Percentiles rank a stretch among this genome's conserved stretches.
These are phyloP conservation scores for Nannospalax galili DNA, from an alignment of 2,113 vertebrate species.

Conservation along the genomic window DNA sequence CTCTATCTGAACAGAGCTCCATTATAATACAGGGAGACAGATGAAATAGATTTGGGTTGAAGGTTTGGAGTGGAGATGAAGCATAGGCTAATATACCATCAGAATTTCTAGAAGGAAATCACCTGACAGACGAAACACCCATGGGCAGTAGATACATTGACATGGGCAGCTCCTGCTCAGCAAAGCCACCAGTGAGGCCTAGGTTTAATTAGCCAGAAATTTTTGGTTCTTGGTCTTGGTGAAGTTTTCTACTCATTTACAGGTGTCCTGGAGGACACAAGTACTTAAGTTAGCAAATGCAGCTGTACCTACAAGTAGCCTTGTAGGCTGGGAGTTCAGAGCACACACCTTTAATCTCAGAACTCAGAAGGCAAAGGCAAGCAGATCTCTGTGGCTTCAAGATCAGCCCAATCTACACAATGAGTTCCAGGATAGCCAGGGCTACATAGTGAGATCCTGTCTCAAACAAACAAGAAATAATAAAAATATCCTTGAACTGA, in stretches of 20 bases:
- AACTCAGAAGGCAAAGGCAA: no score
- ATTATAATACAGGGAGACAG: neutral
- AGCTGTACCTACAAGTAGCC: neutral
- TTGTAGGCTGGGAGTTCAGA: neutral
- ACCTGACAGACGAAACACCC: neutral
- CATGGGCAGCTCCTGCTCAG: neutral
- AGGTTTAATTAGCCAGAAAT: neutral
- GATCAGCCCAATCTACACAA: no score
- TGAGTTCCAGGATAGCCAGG: no score
- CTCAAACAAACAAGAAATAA: neutral
- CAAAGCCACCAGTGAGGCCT: neutral
- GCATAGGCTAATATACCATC: neutral
- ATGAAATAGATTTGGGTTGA: neutral
- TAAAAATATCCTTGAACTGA: neutral
- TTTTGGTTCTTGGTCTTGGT: neutral
- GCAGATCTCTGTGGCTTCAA: no score
- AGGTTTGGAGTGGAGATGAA: neutral
- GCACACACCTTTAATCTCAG: no score
- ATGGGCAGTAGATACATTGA: neutral
- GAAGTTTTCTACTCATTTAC: neutral
- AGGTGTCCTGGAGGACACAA: neutral
- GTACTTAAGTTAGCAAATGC: neutral
- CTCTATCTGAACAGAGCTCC: neutral
- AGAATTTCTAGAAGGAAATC: slow-evolving; percentile 9
- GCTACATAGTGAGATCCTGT: no score